Evolutionary conservation across 1,140 invertebrate genomes (phyloP), one percentile per base, ranked within the genome.

Genomic region (Eumeta japonica): DNA sequence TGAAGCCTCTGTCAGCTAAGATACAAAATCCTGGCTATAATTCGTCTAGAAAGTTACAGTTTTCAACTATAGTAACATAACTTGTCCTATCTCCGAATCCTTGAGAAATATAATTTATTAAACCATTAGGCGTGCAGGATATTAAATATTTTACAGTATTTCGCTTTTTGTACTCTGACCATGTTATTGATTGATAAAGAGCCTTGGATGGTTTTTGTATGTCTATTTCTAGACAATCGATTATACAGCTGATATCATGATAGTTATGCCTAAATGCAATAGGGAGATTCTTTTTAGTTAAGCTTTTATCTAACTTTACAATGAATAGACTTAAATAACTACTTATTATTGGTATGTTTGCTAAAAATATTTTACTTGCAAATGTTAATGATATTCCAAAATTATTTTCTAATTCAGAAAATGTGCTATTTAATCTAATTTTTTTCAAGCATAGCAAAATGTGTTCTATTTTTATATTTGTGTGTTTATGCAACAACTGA

Each of bases 151-250:
- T 38, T 29, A 28, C 37, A 18, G 27, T 16, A 38, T 19, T 38
- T 75, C 14, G 47, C 51, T 39, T 73, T 50, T 75, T 75, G 39
- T 76, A 77, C 1, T 75, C 58, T 3, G 71, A 75, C 70, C 72
- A 78, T 17, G 66, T 63, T 13, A 75, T 15, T 14, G 65, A 43
- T 57, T 75, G 74, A 38, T 60, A 11, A 1, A 68, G 7, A 15
- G 41, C 15, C 16, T 37, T 37, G 2, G 30, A 43, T n/a, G 41
- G 41, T 14, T 43, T 43, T 28, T 37, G 15, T 17, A 38, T 31
- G n/a, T 43, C 35, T 11, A 43, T 43, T 29, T 43, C 41, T n/a
- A 43, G 56, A 35, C 62, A 66, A 39, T 70, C 58, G 24, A 72
- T 63, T 9, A 66, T 59, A 11, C 41, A 44, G 32, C 40, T 47